These are phyloP conservation scores for Porphyrio hochstetteri DNA, from an alignment of 2,113 vertebrate species.

Conservation along the genomic window DNA sequence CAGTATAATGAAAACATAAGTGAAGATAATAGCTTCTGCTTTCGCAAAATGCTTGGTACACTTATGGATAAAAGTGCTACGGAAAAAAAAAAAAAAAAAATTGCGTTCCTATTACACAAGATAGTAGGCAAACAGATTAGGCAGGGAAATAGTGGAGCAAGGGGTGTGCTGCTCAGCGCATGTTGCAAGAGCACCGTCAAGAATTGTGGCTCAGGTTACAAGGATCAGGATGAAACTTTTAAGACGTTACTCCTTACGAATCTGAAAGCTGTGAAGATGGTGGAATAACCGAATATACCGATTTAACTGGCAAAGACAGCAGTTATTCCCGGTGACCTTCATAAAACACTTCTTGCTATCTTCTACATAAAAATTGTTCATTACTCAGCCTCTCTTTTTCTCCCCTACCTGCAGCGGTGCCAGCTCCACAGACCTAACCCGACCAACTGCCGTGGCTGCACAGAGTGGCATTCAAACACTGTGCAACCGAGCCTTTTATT, in stretches of 20 bases:
- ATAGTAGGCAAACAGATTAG: background rate
- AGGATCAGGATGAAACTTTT: background rate
- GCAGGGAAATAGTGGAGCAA: background rate
- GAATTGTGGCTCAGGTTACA: background rate
- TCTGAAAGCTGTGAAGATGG: background rate
- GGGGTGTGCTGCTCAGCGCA: background rate
- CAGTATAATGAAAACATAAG: background rate
- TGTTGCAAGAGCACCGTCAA: background rate
- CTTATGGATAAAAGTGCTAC: background rate
- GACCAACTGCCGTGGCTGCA: background rate
- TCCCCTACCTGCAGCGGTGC: background rate
- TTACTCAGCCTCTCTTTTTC: background rate
- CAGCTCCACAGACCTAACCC: background rate
- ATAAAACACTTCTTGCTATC: background rate
- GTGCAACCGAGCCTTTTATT: background rate
- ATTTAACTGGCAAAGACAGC: background rate
- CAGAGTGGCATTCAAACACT: background rate
- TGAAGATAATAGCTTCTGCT: background rate
- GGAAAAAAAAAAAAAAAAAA: background rate
- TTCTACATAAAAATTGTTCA: background rate
- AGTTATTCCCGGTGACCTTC: background rate
- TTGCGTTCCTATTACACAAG: background rate
- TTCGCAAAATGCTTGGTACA: background rate
- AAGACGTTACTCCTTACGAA: background rate
- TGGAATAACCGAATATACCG: background rate